Evolutionary conservation across 2,888 invertebrate genomes (phyloP).

Genomic region (Archips xylosteana): DNA sequence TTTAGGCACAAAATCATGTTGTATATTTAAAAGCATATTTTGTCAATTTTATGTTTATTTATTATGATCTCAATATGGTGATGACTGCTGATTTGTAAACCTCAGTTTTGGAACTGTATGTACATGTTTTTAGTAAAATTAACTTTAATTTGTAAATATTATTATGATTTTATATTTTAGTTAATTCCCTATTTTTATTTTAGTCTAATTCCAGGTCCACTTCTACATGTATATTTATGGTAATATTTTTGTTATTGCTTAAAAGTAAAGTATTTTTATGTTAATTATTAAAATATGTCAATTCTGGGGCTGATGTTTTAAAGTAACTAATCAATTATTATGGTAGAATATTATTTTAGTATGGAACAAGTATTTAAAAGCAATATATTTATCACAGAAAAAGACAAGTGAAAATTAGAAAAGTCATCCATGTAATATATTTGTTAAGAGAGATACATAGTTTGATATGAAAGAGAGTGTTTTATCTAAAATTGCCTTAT

Average conservation of each 20-base stretch:
- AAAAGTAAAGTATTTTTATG: slow-evolving; percentile 26
- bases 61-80: slow-evolving; percentile 64
- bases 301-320: slow-evolving; percentile 75
- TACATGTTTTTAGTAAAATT: slow-evolving; percentile 47
- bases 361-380: slow-evolving; percentile 68
- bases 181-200: slow-evolving; percentile 43
- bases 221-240: slow-evolving; percentile 25
- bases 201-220: slow-evolving; percentile 14
- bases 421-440: slow-evolving; percentile 71
- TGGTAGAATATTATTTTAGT: slow-evolving; percentile 69
- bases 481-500: slow-evolving; percentile 85
- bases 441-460: slow-evolving; percentile 80
- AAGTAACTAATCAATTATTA: slow-evolving; percentile 75
- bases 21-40: slow-evolving; percentile 41
- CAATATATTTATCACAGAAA: slow-evolving; percentile 73
- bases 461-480: slow-evolving; percentile 83
- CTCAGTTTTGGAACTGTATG: slow-evolving; percentile 49
- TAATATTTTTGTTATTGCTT: slow-evolving; percentile 6
- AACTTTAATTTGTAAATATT: slow-evolving; percentile 54
- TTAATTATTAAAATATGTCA: slow-evolving; percentile 61
- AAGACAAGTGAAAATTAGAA: slow-evolving; percentile 58
- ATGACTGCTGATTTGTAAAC: slow-evolving; percentile 44
- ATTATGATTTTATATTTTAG: slow-evolving; percentile 40
- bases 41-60: slow-evolving; percentile 51
- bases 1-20: slow-evolving; percentile 41